Evolutionary conservation across 2,888 invertebrate species (phyloP), one percentile per base, ranked within the genome.

Genomic region (Melinopterus prodromus): DNA sequence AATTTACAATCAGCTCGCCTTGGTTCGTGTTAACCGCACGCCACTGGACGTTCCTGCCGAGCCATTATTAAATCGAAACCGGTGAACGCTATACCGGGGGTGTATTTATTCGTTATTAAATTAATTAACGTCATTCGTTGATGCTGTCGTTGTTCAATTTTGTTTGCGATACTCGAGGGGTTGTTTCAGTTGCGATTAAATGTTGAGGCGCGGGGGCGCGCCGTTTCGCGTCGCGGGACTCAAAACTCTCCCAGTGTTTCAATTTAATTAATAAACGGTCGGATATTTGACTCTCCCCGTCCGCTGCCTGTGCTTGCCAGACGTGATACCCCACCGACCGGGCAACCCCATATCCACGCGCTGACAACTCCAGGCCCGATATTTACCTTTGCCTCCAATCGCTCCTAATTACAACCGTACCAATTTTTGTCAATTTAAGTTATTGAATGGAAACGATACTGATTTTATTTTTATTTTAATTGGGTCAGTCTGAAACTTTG

Each of bases 341-440:
- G 53, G 1, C 53, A 7, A 53, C 53, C 53, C 53, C 53, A 26
- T 53, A 6, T 53, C 53, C 53, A 53, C 53, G 2, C 12, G 53
- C 53, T 6, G 12, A 53, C 53, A 53, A 53, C 53, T 53, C 12
- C 53, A 7, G 53, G 12, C 26, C 26, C 5, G 7, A 12, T 53
- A 53, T 53, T 53, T 53, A 53, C 53, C 53, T 53, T 1, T 53
- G 53, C 53, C n/a, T n/a, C 12, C 53, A 6, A 53, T 53, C 53
- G 53, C 12, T 53, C 1, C 53, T 53, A 53, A 53, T 53, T 53
- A 53, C 53, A 53, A 12, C 53, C 5, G 12, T 1, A 12, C 53
- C 12, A 53, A 3, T 53, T 53, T 37, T 70, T 77, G 71, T 26
- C 78, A 79, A 79, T 81, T 82, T 79, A 81, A 80, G 79, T 80